Percentiles rank a stretch among this genome's conserved stretches.
These are phyloP conservation scores for Scelioninae gen. 1 DNA, from an alignment of 2,888 invertebrate genomes.

Conservation along the genomic window DNA sequence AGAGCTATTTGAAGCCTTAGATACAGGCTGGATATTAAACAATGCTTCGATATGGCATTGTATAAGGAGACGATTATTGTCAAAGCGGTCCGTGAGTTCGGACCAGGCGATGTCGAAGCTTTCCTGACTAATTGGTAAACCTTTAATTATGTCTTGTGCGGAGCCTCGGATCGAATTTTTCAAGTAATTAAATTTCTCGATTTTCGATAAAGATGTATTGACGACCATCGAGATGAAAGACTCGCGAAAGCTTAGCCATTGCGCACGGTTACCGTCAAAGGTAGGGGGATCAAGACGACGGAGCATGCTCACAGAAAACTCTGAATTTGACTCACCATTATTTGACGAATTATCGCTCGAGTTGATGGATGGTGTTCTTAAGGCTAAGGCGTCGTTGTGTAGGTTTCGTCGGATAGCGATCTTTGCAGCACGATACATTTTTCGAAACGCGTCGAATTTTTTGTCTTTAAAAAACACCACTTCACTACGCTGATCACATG, in stretches of 20 bases:
- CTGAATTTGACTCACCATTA: slow-evolving; percentile 2
- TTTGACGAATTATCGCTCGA: background rate
- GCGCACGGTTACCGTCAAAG: slow-evolving; percentile 6
- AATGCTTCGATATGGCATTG: too few species aligned
- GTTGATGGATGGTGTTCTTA: background rate
- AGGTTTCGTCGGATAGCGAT: background rate
- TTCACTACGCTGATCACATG: background rate
- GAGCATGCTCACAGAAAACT: slow-evolving; percentile 7
- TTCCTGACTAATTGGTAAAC: background rate
- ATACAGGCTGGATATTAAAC: too few species aligned
- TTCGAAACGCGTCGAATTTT: background rate
- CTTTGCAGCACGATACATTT: slow-evolving; percentile 7
- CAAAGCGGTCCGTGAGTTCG: too few species aligned
- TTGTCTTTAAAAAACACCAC: slow-evolving; percentile 9
- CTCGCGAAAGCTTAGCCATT: slow-evolving; percentile 27
- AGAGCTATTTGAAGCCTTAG: too few species aligned
- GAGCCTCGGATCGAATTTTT: background rate
- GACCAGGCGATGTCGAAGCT: too few species aligned
- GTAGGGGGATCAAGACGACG: slow-evolving; percentile 1
- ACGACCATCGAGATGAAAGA: slow-evolving; percentile 13
- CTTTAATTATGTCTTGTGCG: background rate
- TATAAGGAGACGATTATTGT: too few species aligned
- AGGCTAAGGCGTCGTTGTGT: too few species aligned
- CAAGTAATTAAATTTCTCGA: slow-evolving; percentile 6
- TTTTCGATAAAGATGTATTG: background rate